A percentile compares a stretch with the other conserved stretches of the same genome.
Conservation (phyloP, 2,797 vertebrate species). For the Mus caroli region DNA sequence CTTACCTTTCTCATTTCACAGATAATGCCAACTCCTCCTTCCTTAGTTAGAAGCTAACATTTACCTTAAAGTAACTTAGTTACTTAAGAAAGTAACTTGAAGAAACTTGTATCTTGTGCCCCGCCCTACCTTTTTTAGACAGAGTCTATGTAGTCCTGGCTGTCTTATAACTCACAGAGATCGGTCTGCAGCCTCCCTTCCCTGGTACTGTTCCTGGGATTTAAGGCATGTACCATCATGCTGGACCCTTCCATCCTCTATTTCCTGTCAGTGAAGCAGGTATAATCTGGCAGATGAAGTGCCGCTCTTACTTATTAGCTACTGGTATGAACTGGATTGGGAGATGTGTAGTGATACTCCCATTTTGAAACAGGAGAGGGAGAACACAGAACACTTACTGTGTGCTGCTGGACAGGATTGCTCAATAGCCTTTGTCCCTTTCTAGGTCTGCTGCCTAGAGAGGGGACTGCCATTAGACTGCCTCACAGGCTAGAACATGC, state of each 20-base stretch:
- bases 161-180: not conserved
- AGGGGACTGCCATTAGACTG: not conserved
- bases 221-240: not conserved
- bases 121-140: not conserved
- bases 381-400: not conserved
- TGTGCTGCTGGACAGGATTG: not conserved
- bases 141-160: not conserved
- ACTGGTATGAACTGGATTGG: not conserved
- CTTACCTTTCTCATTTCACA: not conserved
- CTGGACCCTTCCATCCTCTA: not conserved
- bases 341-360: not conserved
- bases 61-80: slow-evolving; percentile 53
- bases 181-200: not conserved
- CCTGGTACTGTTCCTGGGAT: not conserved
- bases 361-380: not conserved
- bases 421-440: not conserved
- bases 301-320: not conserved
- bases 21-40: not conserved
- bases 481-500: not conserved
- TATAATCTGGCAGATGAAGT: not conserved
- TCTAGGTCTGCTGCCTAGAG: not conserved
- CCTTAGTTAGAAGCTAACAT: slow-evolving; percentile 48
- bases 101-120: not conserved
- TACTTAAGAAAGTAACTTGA: not conserved
- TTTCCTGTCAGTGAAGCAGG: not conserved